phyloP scores from a whole-genome alignment of 2,888 invertebrate species.

The Gonocerus acuteangulatus region DNA sequence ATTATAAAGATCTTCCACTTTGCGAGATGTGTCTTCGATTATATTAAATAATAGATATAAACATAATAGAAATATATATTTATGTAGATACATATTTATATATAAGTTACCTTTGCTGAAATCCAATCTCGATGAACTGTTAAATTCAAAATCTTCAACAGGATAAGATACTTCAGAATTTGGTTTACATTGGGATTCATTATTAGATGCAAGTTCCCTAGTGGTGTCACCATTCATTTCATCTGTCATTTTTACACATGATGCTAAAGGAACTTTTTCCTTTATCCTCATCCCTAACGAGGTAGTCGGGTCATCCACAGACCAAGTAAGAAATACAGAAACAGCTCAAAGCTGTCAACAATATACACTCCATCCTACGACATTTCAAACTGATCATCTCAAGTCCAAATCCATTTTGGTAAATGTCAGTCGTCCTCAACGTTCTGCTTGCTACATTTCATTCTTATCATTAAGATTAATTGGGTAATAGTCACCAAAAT shows the following conservation, averaged over 20 bases:
- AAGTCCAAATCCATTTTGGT: background rate
- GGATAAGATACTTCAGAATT: background rate
- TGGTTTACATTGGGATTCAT: constrained; percentile 10
- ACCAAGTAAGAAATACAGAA: constrained; percentile 26
- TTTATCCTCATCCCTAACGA: constrained; percentile 40
- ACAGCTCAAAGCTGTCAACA: constrained; percentile 36
- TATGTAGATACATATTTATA: too few species aligned
- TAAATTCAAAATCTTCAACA: constrained; percentile 5
- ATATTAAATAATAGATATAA: too few species aligned
- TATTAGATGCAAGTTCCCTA: constrained; percentile 8
- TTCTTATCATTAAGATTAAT: background rate
- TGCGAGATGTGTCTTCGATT: too few species aligned
- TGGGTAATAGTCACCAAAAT: too few species aligned
- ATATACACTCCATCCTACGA: constrained; percentile 38
- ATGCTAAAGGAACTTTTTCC: constrained; percentile 39
- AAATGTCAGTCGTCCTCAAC: background rate
- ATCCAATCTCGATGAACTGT: background rate
- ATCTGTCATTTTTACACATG: constrained; percentile 42
- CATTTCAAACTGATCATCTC: background rate
- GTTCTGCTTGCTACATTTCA: background rate
- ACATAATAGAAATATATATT: too few species aligned
- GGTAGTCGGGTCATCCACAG: constrained; percentile 15
- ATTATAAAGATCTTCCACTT: too few species aligned
- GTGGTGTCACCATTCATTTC: constrained; percentile 40
- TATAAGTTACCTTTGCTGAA: constrained; percentile 15